These are phyloP conservation scores for Aphrophora alni DNA, from an alignment of 2,888 invertebrate species.

Conservation along the genomic window DNA sequence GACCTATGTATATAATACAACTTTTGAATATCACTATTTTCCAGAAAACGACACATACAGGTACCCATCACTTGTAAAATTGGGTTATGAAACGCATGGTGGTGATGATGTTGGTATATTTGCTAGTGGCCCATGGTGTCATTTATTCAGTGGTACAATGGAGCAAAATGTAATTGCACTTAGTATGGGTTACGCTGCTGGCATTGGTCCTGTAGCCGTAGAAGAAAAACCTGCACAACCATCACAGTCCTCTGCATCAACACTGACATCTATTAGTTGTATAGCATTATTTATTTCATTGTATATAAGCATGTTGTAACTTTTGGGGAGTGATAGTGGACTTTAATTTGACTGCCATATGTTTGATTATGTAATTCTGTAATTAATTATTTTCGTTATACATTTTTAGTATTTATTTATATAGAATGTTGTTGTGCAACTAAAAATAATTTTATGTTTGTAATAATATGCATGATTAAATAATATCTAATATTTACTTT, in stretches of 20 bases:
- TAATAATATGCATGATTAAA: too few species aligned
- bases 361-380: too few species aligned
- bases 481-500: too few species aligned
- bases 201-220: constrained; percentile 63
- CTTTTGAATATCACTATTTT: too few species aligned
- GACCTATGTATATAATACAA: too few species aligned
- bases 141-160: constrained; percentile 78
- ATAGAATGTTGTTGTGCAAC: too few species aligned
- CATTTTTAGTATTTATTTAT: too few species aligned
- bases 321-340: too few species aligned
- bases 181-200: constrained; percentile 74
- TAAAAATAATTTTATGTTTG: too few species aligned
- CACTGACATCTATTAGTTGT: not conserved
- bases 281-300: not conserved
- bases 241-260: not conserved
- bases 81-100: constrained; percentile 48
- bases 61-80: constrained; percentile 25
- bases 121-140: constrained; percentile 79
- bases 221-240: not conserved
- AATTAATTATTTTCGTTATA: too few species aligned
- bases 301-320: not conserved
- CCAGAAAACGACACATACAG: constrained; percentile 27
- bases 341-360: too few species aligned
- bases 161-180: constrained; percentile 83
- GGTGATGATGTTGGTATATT: constrained; percentile 55